Base-by-base conservation (phyloP, 2,888 invertebrate genomes). In the Galerucella nymphaeae region DNA sequence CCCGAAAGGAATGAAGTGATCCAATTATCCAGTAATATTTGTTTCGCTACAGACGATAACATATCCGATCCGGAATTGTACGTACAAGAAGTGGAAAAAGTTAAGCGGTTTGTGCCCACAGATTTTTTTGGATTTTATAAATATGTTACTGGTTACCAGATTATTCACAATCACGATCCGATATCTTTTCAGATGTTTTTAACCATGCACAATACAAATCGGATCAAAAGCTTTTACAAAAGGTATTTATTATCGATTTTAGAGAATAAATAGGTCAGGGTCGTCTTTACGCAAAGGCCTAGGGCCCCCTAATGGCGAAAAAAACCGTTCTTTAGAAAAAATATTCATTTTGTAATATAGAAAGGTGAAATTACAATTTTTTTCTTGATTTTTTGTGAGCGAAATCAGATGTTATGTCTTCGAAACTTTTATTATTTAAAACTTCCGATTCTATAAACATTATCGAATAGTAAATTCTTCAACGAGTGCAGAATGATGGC, bases 121-220 rank as follows among this genome's bases (percentile, higher is more conserved):
- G 81, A 81, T 63, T 82, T 84, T 65, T 78, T 77, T 23, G 77
- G 77, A 14, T 84, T 82, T 71, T 84, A 84, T 62, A 78, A 78
- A 68, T 84, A 78, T 67, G 82, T 83, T 0, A 82, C 84, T 0
- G 83, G 82, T 3, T 82, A 81, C 69, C 84, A 84, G 71, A 83
- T 84, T 64, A 71, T 80, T n/a, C 77, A 79, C 20, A 76, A 81
- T 41, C 78, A 83, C 48, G 72, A 73, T 13, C 84, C 84, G 8
- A 81, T 84, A 30, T 81, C 82, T n/a, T 82, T 84, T 72, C 71
- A 80, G 59, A 81, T 81, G 10, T 84, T 83, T 75, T 72, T 84
- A 41, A 80, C 80, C 8, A 80, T 83, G 78, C 81, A 82, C 59
- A 83, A 83, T 70, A 83, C 83, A 6, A 82, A 82, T 65, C 74